phyloP scores from a whole-genome alignment of 1,140 invertebrate genomes.

The Brachionus calyciflorus region DNA sequence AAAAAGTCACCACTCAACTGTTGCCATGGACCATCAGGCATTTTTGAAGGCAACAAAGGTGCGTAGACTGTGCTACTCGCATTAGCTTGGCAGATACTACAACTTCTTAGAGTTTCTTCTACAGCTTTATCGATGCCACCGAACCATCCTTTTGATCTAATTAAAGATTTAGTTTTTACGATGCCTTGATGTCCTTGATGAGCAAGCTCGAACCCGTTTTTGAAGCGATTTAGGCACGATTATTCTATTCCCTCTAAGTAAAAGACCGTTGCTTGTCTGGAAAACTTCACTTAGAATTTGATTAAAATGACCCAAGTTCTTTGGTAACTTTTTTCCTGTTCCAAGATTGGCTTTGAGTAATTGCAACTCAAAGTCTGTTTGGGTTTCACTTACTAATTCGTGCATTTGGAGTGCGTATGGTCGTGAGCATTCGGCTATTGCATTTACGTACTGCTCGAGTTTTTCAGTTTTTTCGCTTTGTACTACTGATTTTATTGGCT shows the following conservation, averaged over 20 bases:
- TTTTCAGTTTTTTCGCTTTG: not conserved
- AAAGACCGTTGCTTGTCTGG: not conserved
- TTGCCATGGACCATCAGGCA: not conserved
- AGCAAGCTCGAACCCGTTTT: not conserved
- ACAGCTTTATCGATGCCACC: not conserved
- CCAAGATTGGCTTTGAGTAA: not conserved
- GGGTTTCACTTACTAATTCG: not conserved
- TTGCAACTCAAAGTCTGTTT: not conserved
- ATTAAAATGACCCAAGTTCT: not conserved
- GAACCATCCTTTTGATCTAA: not conserved
- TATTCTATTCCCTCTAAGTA: not conserved
- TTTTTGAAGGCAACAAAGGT: not conserved
- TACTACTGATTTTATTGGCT: not conserved
- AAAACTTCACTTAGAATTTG: not conserved
- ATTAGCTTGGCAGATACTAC: not conserved
- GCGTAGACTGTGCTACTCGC: not conserved
- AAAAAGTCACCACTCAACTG: not conserved
- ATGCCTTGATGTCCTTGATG: conserved; percentile 8
- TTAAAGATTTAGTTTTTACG: not conserved
- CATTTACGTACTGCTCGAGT: not conserved
- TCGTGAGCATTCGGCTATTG: not conserved
- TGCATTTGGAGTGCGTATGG: not conserved
- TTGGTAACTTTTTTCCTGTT: conserved; percentile 1
- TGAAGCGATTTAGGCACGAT: not conserved
- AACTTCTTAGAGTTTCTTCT: not conserved